These are phyloP conservation scores for Platycheirus rosarum DNA, from an alignment of 2,888 invertebrate genomes.

Conservation along the genomic window DNA sequence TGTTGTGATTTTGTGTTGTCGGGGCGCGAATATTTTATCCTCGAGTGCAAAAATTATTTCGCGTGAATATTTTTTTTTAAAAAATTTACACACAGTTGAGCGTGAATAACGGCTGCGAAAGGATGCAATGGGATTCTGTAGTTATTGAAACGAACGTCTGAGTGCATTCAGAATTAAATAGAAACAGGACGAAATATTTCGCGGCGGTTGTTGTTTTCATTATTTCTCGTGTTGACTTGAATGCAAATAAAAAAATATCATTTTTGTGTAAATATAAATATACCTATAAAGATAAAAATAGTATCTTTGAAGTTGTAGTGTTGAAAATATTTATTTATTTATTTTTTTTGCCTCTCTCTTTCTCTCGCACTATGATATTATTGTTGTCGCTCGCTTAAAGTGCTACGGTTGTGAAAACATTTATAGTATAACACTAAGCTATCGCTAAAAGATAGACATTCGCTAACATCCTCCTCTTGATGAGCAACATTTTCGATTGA, in stretches of 20 bases:
- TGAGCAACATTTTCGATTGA: slow-evolving; percentile 66
- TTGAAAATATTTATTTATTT: slow-evolving; percentile 21
- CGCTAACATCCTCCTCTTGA: background rate
- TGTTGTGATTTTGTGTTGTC: slow-evolving; percentile 37
- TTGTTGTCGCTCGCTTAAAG: slow-evolving; percentile 81
- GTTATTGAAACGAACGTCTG: slow-evolving; percentile 18
- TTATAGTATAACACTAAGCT: slow-evolving; percentile 56
- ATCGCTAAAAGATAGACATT: slow-evolving; percentile 46
- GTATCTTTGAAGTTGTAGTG: slow-evolving; percentile 49
- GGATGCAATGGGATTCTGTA: slow-evolving; percentile 76
- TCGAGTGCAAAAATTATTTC: slow-evolving; percentile 23
- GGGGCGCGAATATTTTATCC: slow-evolving; percentile 45
- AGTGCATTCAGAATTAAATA: slow-evolving; percentile 27
- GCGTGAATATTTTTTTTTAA: slow-evolving; percentile 43
- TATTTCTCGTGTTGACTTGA: slow-evolving; percentile 17
- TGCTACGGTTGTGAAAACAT: slow-evolving; percentile 80
- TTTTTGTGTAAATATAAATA: slow-evolving; percentile 63
- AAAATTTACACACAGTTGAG: slow-evolving; percentile 78
- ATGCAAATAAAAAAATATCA: slow-evolving; percentile 24
- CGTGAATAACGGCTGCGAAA: slow-evolving; percentile 82
- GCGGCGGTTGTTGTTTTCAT: slow-evolving; percentile 44
- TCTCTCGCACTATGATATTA: slow-evolving; percentile 24
- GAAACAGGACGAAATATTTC: slow-evolving; percentile 32
- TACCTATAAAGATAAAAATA: slow-evolving; percentile 32
- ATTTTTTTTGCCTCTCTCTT: slow-evolving; percentile 7